Evolutionary conservation across 2,888 invertebrate genomes (phyloP).

Genomic region (Axea sp.): DNA sequence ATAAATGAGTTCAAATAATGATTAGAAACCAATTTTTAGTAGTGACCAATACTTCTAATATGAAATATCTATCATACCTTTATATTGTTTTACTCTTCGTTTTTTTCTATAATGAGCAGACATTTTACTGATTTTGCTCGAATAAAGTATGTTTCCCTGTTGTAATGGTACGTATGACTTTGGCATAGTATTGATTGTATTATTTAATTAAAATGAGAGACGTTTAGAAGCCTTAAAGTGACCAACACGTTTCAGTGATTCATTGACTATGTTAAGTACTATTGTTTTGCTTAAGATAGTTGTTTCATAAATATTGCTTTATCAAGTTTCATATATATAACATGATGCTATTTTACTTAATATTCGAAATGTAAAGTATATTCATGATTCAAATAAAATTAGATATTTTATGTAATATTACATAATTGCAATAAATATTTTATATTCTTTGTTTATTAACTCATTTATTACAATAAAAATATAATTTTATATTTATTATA

Average conservation of each 20-base stretch:
- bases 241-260: slow-evolving; percentile 37
- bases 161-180: slow-evolving; percentile 44
- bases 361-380: neutral
- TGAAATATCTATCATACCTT: slow-evolving; percentile 67
- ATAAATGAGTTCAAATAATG: too few relatives aligned
- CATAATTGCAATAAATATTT: too few relatives aligned
- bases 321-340: neutral
- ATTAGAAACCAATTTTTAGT: too few relatives aligned
- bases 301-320: slow-evolving; percentile 1
- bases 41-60: slow-evolving; percentile 11
- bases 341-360: too few relatives aligned
- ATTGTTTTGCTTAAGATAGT: slow-evolving; percentile 6
- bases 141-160: slow-evolving; percentile 39
- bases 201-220: slow-evolving; percentile 49
- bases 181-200: slow-evolving; percentile 47
- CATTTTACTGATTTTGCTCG: slow-evolving; percentile 66
- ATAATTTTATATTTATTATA: too few relatives aligned
- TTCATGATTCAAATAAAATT: too few relatives aligned
- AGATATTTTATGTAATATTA: too few relatives aligned
- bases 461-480: too few relatives aligned
- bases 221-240: slow-evolving; percentile 54
- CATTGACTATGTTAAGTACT: slow-evolving; percentile 9
- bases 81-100: slow-evolving; percentile 67
- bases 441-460: too few relatives aligned
- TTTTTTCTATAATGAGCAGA: slow-evolving; percentile 70